Base-by-base conservation (phyloP, 1,140 invertebrate genomes). In the Coptotermes formosanus region DNA sequence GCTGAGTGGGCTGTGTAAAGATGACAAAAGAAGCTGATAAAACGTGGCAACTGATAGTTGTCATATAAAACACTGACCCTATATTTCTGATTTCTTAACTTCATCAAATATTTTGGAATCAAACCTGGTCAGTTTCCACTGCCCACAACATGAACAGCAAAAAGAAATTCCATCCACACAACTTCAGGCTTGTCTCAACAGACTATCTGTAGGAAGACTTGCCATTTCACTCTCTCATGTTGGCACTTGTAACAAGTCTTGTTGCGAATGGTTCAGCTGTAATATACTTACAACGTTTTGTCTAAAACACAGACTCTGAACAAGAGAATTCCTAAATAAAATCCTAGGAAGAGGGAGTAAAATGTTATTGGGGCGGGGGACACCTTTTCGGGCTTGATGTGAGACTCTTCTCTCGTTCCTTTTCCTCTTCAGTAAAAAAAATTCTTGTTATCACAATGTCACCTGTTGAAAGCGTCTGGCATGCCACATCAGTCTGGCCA, bases 371-470 rank as follows among this genome's bases (percentile, higher is more conserved):
- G n/a, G 64, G 25, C 11, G 14, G 8, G 64, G 64, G n/a, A 25
- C 64, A 8, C 64, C 48, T 64, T 19, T 55, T 87, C 23, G 87
- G 87, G 12, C 86, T 87, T 52, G 88, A 84, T 9, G 85, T 86
- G 32, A 88, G 55, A 32, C 69, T 87, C 84, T 89, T 86, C 83
- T 89, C 87, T 86, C 87, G 86, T 69, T 89, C 89, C 83, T 88
- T 89, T 75, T 91, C 91, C 85, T 89, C 91, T 87, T 96, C 95
- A 83, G 94, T 94, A 90, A 96, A 96, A 91, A 94, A 97, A 88
- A 98, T 96, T 91, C 96, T 96, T 82, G 97, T 98, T 88, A 98
- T 97, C 44, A 97, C 97, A 90, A 98, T 97, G 90, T 98, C 97
- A 84, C 97, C 97, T n/a, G 97, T 98, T 89, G 96, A 97, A 25